Percentiles rank a stretch among this genome's conserved stretches.
Conservation (phyloP, 2,888 invertebrate genomes). For the Heteromyza rotundicornis region DNA sequence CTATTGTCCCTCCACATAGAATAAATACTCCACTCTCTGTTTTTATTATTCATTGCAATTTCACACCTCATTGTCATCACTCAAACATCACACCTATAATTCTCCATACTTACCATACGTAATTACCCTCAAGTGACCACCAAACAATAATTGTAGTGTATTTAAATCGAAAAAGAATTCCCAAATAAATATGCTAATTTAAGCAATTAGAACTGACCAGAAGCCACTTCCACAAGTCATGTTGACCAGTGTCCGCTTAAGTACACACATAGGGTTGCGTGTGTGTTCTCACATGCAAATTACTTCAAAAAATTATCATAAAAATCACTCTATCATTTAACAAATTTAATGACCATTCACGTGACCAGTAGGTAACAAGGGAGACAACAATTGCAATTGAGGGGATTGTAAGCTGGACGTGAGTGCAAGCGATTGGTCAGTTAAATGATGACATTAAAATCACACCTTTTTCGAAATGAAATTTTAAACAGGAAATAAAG, state of each 20-base stretch:
- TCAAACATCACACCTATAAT: no score
- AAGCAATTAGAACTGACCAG: conserved; percentile 46
- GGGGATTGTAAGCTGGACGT: no score
- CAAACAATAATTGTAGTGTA: background rate
- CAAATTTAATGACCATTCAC: conserved; percentile 35
- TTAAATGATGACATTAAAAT: conserved; percentile 18
- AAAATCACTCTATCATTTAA: conserved; percentile 44
- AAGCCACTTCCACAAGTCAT: conserved; percentile 39
- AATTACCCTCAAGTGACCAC: background rate
- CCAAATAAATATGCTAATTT: conserved; percentile 45
- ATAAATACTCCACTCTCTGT: no score
- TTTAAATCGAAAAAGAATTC: no score
- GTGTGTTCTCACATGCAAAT: background rate
- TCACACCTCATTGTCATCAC: background rate
- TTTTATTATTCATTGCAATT: no score
- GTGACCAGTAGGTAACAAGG: conserved; percentile 12
- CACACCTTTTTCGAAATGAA: conserved; percentile 21
- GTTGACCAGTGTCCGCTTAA: conserved; percentile 36
- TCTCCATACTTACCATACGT: no score
- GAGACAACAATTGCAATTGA: background rate
- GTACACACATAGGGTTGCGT: conserved; percentile 5
- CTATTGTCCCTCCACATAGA: no score
- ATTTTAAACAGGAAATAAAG: background rate
- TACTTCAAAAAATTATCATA: conserved; percentile 28
- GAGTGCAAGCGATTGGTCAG: conserved; percentile 31